Evolutionary conservation across 1,140 invertebrate species (phyloP).

Genomic region (Asbolus verrucosus): DNA sequence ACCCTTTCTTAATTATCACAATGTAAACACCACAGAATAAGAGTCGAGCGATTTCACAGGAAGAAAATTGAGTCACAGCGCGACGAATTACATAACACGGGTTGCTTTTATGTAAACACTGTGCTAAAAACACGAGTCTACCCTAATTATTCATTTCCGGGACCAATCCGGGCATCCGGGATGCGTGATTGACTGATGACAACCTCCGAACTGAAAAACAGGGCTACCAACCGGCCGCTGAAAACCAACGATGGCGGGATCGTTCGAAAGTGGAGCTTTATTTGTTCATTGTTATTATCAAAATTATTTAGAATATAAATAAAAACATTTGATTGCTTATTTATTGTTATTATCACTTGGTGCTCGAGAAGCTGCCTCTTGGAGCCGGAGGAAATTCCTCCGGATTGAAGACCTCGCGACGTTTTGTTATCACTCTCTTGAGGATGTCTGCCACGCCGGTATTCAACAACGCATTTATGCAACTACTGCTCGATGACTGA

Average conservation of each 20-base stretch:
- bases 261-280: constrained; percentile 25
- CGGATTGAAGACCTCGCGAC: constrained; percentile 56
- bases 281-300: constrained; percentile 21
- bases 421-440: constrained; percentile 62
- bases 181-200: constrained; percentile 57
- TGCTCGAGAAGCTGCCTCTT: constrained; percentile 49
- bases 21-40: constrained; percentile 31
- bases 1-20: constrained; percentile 24
- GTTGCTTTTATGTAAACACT: background rate
- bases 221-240: constrained; percentile 28
- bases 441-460: constrained; percentile 63
- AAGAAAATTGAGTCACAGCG: no score
- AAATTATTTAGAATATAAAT: constrained; percentile 19
- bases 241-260: constrained; percentile 20
- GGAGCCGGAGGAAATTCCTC: constrained; percentile 52
- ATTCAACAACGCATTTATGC: constrained; percentile 62
- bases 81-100: constrained; percentile 54
- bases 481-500: constrained; percentile 61
- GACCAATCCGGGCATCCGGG: constrained; percentile 63
- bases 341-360: constrained; percentile 26
- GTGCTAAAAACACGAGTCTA: constrained; percentile 50
- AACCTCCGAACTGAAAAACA: constrained; percentile 8
- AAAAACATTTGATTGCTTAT: background rate
- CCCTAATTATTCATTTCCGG: constrained; percentile 63
- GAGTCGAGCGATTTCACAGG: no score